Evolutionary conservation across 2,888 invertebrate species (phyloP), one percentile per base, ranked within the genome.

Genomic region (Xestia rhomboidea): DNA sequence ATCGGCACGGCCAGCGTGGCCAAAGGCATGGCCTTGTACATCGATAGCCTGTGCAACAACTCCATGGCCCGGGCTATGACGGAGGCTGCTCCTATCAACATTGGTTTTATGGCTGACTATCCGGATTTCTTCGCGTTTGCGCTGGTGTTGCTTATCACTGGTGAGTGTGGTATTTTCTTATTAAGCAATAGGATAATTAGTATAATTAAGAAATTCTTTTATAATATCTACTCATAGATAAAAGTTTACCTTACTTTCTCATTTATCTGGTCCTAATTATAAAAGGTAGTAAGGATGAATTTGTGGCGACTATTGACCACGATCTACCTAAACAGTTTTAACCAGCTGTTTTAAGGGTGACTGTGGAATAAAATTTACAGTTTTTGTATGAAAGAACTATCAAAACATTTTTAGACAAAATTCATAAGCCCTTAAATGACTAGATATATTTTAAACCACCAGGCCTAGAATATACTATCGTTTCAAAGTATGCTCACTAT

Each of bases 1-100:
- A 98, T 99, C 79, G 99, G 98, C 44, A 97, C 98, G 0, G 98
- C 98, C 34, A 98, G 98, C 90, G 98, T 98, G 4, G 98, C 98
- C 34, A 97, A 98, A 97, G 98, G 87, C 88, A 97, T 98, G 91
- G 98, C 98, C 90, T 97, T 98, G 76, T 98, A 98, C 92, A 96
- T 98, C 78, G 98, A 98, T 93, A 97, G 98, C 21, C 92, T 98
- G 15, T 95, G 97, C 75, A 97, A 98, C 87, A 97, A 98, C 87
- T 97, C 97, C 18, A 97, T 98, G 95, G 97, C 97, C 34, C 95
- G 94, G 1, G 97, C 97, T 18, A 98, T 98, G 92, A 94, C 95
- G 15, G 96, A 97, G 41, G 94, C 97, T 0, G 97, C 98, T 66
- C 98, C 98, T 0, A 98, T 98, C 73, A 93, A 97, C 70, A 95